A percentile compares a stretch with the other conserved stretches of the same genome.
These are phyloP conservation scores for Gyps fulvus DNA, from an alignment of 2,113 vertebrate genomes.

Conservation along the genomic window DNA sequence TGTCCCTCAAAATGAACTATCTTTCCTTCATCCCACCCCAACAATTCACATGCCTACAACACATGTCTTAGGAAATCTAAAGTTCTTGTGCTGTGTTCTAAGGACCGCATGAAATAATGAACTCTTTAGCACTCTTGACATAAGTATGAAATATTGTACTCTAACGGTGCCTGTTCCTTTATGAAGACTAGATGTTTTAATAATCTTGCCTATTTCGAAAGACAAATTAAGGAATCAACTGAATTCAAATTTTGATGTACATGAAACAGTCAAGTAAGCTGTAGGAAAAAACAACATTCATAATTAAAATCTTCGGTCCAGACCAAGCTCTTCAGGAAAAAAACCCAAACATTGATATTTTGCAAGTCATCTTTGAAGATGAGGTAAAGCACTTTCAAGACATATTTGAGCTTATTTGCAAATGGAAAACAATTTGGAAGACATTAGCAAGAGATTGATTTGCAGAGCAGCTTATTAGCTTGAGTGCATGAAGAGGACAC, in stretches of 20 bases:
- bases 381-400: conserved; percentile 13
- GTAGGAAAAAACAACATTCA: not conserved
- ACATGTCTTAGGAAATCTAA: not conserved
- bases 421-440: not conserved
- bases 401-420: conserved; percentile 6
- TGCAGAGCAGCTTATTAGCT: not conserved
- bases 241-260: not conserved
- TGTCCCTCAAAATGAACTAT: not conserved
- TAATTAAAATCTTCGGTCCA: not conserved
- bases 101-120: not conserved
- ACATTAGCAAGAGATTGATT: not conserved
- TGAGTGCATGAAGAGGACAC: not conserved
- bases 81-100: not conserved
- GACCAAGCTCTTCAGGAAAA: not conserved
- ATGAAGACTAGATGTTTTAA: not conserved
- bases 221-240: not conserved
- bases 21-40: not conserved
- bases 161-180: not conserved
- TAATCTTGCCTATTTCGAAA: not conserved
- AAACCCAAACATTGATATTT: not conserved
- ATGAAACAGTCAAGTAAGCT: not conserved
- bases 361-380: not conserved
- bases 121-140: not conserved
- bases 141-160: not conserved
- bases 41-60: not conserved